Evolutionary conservation across 2,797 vertebrate genomes (phyloP).

Genomic region (Lepilemur ruficaudatus): DNA sequence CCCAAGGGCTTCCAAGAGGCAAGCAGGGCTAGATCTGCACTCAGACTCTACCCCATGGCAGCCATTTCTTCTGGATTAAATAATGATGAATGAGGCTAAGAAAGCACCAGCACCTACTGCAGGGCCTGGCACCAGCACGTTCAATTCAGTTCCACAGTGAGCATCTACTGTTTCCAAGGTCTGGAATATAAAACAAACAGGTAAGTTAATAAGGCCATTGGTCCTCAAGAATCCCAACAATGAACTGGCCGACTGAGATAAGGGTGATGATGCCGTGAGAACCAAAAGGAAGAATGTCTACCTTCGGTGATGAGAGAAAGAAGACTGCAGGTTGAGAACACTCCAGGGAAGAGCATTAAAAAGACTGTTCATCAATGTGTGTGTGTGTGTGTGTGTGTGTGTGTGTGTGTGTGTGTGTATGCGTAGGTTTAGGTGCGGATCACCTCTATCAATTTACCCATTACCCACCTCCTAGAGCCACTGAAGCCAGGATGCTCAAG

Average conservation of each 20-base stretch:
- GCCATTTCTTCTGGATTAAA: background rate
- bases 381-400: no score
- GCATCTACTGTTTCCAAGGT: background rate
- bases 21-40: background rate
- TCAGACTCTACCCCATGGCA: background rate
- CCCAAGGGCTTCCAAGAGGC: background rate
- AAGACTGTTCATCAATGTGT: background rate
- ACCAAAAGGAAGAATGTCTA: background rate
- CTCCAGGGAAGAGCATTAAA: background rate
- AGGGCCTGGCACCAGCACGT: background rate
- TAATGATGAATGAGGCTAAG: background rate
- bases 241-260: background rate
- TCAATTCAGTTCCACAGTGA: background rate
- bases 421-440: background rate
- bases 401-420: background rate
- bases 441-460: background rate
- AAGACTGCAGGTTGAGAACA: background rate
- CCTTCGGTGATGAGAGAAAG: background rate
- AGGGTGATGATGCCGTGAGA: background rate
- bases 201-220: background rate
- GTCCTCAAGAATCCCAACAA: background rate
- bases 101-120: background rate
- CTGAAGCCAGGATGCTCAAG: background rate
- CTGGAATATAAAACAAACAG: background rate
- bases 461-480: background rate